Percentiles rank a stretch among this genome's conserved stretches.
phyloP scores from a whole-genome alignment of 2,888 invertebrate species.

The Osedax frankpressi region DNA sequence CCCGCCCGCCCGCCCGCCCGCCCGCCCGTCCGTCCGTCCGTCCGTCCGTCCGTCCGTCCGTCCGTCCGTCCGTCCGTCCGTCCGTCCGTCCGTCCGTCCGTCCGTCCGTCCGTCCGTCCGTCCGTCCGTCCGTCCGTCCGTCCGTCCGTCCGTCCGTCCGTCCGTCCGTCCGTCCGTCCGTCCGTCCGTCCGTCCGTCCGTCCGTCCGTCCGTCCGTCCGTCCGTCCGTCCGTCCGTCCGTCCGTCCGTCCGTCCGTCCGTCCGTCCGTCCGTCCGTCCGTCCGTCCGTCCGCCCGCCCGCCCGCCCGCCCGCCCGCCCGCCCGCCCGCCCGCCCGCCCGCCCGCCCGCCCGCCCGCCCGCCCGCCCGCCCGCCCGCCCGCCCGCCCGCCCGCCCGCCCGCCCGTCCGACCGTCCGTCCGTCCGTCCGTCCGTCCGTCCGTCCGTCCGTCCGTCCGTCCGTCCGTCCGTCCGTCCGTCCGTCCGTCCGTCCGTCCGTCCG shows the following conservation, averaged over 20 bases:
- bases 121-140: conserved; percentile 4
- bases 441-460: conserved; percentile 4
- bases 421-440: conserved; percentile 7
- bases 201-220: conserved; percentile 4
- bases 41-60: conserved; percentile 7
- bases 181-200: conserved; percentile 4
- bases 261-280: conserved; percentile 4
- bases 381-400: too few species aligned
- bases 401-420: conserved; percentile 6
- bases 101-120: conserved; percentile 4
- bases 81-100: conserved; percentile 7
- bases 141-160: conserved; percentile 4
- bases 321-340: not conserved
- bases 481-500: not conserved
- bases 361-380: not conserved
- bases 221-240: conserved; percentile 4
- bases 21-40: conserved; percentile 1
- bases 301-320: not conserved
- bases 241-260: conserved; percentile 4
- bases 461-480: not conserved
- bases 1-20: conserved; percentile 1
- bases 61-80: conserved; percentile 11
- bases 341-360: not conserved
- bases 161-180: conserved; percentile 4
- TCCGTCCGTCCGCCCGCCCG: conserved; percentile 1